These are phyloP conservation scores for Zaprionus davidi DNA, from an alignment of 1,140 invertebrate species.

Conservation along the genomic window DNA sequence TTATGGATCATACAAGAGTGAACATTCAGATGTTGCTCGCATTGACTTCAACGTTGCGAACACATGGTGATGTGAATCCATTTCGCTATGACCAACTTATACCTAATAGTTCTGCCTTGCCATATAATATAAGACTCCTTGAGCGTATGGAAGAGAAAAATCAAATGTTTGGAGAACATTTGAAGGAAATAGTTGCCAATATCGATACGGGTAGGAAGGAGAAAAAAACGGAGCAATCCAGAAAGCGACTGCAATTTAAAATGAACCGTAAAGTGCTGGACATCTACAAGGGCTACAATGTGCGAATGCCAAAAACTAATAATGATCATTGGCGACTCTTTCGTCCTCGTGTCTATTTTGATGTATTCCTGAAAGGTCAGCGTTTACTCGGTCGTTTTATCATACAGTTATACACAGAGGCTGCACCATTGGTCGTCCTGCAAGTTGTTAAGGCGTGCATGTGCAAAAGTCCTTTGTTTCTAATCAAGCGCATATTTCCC, in stretches of 20 bases:
- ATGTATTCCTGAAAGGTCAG: slow-evolving; percentile 55
- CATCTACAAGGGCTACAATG: slow-evolving; percentile 57
- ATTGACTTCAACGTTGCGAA: slow-evolving; percentile 4
- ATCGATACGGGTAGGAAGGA: slow-evolving; percentile 52
- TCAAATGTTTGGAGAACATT: slow-evolving; percentile 37
- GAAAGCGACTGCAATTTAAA: not conserved
- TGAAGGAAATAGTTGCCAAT: slow-evolving; percentile 40
- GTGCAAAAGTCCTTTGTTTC: slow-evolving; percentile 46
- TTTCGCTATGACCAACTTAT: slow-evolving; percentile 21
- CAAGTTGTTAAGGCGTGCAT: slow-evolving; percentile 64
- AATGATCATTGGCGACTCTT: slow-evolving; percentile 52
- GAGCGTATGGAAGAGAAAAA: slow-evolving; percentile 25
- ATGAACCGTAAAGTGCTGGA: slow-evolving; percentile 40
- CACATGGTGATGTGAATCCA: slow-evolving; percentile 13
- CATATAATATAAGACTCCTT: not conserved
- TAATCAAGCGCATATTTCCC: slow-evolving; percentile 62
- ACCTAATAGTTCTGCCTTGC: not conserved
- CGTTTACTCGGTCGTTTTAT: slow-evolving; percentile 64
- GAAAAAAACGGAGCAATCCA: not conserved
- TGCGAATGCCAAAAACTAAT: slow-evolving; percentile 42
- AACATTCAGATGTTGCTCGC: slow-evolving; percentile 32
- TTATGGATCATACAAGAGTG: slow-evolving; percentile 9
- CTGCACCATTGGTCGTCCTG: slow-evolving; percentile 67
- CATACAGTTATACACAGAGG: slow-evolving; percentile 72
- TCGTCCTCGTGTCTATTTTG: slow-evolving; percentile 70